phyloP scores from a whole-genome alignment of 23 tunicate genomes.

The Botrylloides violaceus region DNA sequence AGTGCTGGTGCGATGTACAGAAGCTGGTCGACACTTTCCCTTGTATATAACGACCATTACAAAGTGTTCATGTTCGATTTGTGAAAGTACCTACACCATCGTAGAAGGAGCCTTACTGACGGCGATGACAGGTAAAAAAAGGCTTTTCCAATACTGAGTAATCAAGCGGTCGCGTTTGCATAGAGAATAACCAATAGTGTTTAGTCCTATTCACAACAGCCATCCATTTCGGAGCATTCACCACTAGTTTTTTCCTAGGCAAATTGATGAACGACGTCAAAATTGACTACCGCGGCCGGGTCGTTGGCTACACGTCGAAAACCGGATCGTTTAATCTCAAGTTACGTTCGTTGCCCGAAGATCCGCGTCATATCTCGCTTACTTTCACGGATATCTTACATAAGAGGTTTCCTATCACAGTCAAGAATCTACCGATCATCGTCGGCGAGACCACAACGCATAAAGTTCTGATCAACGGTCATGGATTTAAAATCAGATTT shows the following conservation, averaged over 20 bases:
- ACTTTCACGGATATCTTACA: constrained; percentile 59
- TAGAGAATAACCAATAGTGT: too few species aligned
- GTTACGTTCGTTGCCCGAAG: constrained; percentile 48
- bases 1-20: constrained; percentile 58
- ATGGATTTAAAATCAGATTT: constrained; percentile 18
- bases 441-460: constrained; percentile 68
- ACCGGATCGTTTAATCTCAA: constrained; percentile 65
- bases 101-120: constrained; percentile 71
- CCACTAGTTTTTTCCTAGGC: constrained; percentile 26
- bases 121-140: constrained; percentile 37
- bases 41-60: constrained; percentile 42
- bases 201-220: too few species aligned
- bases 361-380: constrained; percentile 60
- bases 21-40: constrained; percentile 31
- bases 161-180: too few species aligned
- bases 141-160: too few species aligned
- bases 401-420: constrained; percentile 40
- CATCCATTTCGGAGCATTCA: too few species aligned
- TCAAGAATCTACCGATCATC: constrained; percentile 57
- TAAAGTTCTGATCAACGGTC: constrained; percentile 36
- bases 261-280: constrained; percentile 35
- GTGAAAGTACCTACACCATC: constrained; percentile 48
- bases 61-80: constrained; percentile 50
- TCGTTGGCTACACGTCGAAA: constrained; percentile 66
- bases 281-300: constrained; percentile 61